Evolutionary conservation across 30 jellyfish, hydroid and myxozoan species (phyloP).

Genomic region (Nemopilema nomurai): DNA sequence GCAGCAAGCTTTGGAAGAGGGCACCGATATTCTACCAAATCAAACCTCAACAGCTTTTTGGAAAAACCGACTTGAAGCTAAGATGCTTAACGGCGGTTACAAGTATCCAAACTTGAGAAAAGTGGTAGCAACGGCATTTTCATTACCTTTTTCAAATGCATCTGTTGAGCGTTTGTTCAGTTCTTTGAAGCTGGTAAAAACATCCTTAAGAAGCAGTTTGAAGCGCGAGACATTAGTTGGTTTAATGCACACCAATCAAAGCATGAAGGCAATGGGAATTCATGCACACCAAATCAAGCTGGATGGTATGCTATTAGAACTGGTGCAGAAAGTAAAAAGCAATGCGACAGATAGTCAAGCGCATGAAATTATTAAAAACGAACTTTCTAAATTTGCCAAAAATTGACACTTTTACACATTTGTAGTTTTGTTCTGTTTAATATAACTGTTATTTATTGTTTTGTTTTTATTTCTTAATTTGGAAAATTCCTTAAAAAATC

Average conservation of each 20-base stretch:
- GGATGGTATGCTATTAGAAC: background rate
- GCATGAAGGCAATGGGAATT: background rate
- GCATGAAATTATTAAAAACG: background rate
- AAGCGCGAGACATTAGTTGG: background rate
- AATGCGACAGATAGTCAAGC: background rate
- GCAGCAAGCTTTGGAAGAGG: conserved; percentile 29
- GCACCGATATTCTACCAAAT: background rate
- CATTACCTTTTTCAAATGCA: conserved; percentile 22
- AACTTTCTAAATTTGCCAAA: background rate
- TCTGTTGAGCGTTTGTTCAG: conserved; percentile 19
- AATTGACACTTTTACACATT: background rate
- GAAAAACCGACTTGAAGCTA: conserved; percentile 14
- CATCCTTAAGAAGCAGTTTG: background rate
- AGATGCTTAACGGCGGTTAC: background rate
- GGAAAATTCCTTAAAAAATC: background rate
- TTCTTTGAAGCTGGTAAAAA: background rate
- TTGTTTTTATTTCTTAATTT: background rate
- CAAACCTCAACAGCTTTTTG: conserved; percentile 1
- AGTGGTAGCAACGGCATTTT: conserved; percentile 2
- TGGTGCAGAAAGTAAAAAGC: background rate
- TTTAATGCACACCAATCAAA: background rate
- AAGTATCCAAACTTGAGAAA: conserved; percentile 11
- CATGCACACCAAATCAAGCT: background rate
- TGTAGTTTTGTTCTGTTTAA: background rate
- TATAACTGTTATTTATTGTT: background rate